These are phyloP conservation scores for Micrastur ruficollis DNA, from an alignment of 2,797 vertebrate genomes.

Conservation along the genomic window DNA sequence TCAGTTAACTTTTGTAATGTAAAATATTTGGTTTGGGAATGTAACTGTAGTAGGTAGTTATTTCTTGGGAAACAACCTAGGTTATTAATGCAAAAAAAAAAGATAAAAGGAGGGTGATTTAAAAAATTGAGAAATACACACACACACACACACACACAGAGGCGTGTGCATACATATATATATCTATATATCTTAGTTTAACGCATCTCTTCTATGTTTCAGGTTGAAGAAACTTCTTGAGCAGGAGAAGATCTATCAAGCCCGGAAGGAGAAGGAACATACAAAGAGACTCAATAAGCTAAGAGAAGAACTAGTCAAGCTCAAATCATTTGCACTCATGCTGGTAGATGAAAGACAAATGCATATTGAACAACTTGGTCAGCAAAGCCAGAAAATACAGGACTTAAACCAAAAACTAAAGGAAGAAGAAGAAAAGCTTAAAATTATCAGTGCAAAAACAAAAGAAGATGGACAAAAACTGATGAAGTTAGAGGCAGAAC, in stretches of 20 bases:
- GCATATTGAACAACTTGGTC: slow-evolving; percentile 89
- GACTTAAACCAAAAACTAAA: slow-evolving; percentile 87
- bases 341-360: slow-evolving; percentile 94
- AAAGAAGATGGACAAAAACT: slow-evolving; percentile 88
- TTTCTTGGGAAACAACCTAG: background rate
- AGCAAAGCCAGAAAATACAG: slow-evolving; percentile 89
- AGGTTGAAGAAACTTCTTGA: slow-evolving; percentile 94
- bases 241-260: slow-evolving; percentile 93
- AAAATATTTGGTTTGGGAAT: background rate
- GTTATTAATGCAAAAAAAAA: background rate
- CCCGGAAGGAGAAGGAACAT: slow-evolving; percentile 90
- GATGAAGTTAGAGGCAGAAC: slow-evolving; percentile 85
- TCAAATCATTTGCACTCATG: slow-evolving; percentile 95
- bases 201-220: slow-evolving; percentile 1
- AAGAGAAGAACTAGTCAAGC: slow-evolving; percentile 88
- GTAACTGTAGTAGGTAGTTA: background rate
- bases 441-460: slow-evolving; percentile 70
- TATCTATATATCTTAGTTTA: background rate
- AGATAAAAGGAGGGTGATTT: background rate
- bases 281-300: slow-evolving; percentile 86
- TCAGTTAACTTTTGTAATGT: background rate
- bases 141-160: too few species aligned
- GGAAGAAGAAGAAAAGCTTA: slow-evolving; percentile 86
- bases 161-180: too few species aligned
- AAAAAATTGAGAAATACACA: background rate